A percentile compares a stretch with the other conserved stretches of the same genome.
These are phyloP conservation scores for Teleopsis dalmanni DNA, from an alignment of 1,140 invertebrate species.

Conservation along the genomic window DNA sequence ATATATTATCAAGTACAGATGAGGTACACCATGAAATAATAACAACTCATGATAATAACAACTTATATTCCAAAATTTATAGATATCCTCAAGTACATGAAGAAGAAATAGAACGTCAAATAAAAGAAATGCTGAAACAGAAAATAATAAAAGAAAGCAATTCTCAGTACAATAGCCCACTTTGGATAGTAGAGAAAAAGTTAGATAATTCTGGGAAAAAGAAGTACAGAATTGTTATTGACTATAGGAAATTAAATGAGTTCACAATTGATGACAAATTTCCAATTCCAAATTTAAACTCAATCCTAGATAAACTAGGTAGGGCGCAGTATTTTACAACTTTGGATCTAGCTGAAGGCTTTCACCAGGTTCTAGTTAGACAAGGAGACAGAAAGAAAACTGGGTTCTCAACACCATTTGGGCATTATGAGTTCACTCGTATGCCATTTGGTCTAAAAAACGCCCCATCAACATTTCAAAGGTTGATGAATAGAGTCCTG, in stretches of 20 bases:
- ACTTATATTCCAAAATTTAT: constrained; percentile 25
- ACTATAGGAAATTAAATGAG: constrained; percentile 41
- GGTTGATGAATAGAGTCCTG: constrained; percentile 40
- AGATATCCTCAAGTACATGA: constrained; percentile 36
- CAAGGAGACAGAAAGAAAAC: constrained; percentile 10
- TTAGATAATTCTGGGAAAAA: constrained; percentile 30
- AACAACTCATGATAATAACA: constrained; percentile 16
- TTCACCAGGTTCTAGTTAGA: constrained; percentile 25
- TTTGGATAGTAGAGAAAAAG: constrained; percentile 45
- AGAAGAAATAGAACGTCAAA: constrained; percentile 37
- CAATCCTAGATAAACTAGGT: constrained; percentile 32
- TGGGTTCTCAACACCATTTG: constrained; percentile 9
- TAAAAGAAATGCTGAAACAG: constrained; percentile 39
- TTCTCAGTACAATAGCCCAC: constrained; percentile 32
- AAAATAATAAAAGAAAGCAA: constrained; percentile 36
- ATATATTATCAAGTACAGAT: constrained; percentile 1
- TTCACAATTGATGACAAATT: constrained; percentile 38
- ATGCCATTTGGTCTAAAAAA: too few relatives aligned
- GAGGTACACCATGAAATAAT: constrained; percentile 25
- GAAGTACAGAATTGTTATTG: constrained; percentile 42
- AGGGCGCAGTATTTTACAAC: constrained; percentile 29
- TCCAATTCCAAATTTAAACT: constrained; percentile 51
- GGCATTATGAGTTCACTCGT: constrained; percentile 13
- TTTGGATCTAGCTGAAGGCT: constrained; percentile 31
- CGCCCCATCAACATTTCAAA: constrained; percentile 45